Conservation (phyloP, 2,797 vertebrate genomes). For the Rhincodon typus region DNA sequence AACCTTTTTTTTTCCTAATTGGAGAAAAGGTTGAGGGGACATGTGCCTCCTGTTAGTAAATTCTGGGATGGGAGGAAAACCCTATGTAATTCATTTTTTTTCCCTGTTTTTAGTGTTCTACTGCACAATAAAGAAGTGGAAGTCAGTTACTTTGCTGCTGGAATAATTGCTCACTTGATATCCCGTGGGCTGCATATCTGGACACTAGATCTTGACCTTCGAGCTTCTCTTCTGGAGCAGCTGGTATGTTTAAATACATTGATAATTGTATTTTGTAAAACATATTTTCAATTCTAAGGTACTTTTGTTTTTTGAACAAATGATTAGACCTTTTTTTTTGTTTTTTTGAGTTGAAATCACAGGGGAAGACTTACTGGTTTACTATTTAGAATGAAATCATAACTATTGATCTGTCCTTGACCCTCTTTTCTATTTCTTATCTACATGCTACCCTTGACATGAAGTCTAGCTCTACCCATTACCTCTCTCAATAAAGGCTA, state of each 20-base stretch:
- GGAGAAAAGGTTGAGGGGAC: background rate
- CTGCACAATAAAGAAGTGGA: slow-evolving; percentile 92
- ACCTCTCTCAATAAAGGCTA: no score
- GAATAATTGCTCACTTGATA: slow-evolving; percentile 93
- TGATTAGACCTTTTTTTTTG: background rate
- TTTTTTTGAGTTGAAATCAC: background rate
- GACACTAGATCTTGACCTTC: slow-evolving; percentile 73
- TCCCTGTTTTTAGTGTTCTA: slow-evolving; percentile 54
- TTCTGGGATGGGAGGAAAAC: background rate
- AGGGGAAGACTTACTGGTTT: background rate
- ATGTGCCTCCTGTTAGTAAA: background rate
- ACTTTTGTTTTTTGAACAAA: background rate
- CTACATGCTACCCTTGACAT: background rate
- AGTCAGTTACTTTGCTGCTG: slow-evolving; percentile 97
- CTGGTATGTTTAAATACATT: slow-evolving; percentile 62
- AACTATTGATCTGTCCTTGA: background rate
- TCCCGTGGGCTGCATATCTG: slow-evolving; percentile 86
- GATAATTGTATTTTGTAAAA: background rate
- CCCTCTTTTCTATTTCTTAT: no score
- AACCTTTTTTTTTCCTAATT: background rate
- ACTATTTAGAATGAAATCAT: background rate
- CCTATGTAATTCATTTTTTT: background rate
- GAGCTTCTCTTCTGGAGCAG: slow-evolving; percentile 77
- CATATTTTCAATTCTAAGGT: background rate
- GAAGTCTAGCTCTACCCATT: background rate